Base-by-base conservation (phyloP, 2,888 invertebrate species). In the Caprella mutica region DNA sequence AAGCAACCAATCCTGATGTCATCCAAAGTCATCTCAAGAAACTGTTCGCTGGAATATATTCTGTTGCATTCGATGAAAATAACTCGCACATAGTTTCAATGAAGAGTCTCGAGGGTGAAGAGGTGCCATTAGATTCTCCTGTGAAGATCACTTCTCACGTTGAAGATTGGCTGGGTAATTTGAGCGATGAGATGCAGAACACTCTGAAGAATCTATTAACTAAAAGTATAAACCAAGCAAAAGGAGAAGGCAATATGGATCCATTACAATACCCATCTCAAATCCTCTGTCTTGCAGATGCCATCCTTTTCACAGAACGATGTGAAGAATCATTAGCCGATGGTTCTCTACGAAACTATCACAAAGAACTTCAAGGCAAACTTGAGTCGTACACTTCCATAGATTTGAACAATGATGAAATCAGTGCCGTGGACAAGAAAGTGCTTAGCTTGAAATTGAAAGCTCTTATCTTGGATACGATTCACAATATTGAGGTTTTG, bases 1-100 rank as follows among this genome's bases (percentile, higher is more conserved):
- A 94, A 74, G 73, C 78, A 0, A 83, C 87, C 0, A 90, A 90
- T 68, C 86, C 87, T 60, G 80, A 80, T 48, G 85, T 94, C 3
- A 88, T 98, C 72, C 66, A 59, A 59, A 80, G 85, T 0, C 97
- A 99, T 72, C 79, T 98, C 66, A 92, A 92, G 72, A 98, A 98
- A 73, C 77, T 98, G 19, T 98, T 96, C 74, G 90, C 93, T 29
- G 92, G 92, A 1, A 84, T 90, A 56, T 81, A 85, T 58, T 80
- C 80, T 24, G 86, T 96, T 3, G 77, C 81, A 43, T 83, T 92
- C 67, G 81, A 79, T 72, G 71, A 74, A 1, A 73, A 74, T 67
- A 73, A 74, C 67, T 71, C 78, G 68, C 71, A 76, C 19, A 80
- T 86, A 55, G 76, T 79, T 1, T 82, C 84, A 1, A 81, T 91